Base-by-base conservation (phyloP, 2,888 invertebrate genomes). In the Selenia dentaria region DNA sequence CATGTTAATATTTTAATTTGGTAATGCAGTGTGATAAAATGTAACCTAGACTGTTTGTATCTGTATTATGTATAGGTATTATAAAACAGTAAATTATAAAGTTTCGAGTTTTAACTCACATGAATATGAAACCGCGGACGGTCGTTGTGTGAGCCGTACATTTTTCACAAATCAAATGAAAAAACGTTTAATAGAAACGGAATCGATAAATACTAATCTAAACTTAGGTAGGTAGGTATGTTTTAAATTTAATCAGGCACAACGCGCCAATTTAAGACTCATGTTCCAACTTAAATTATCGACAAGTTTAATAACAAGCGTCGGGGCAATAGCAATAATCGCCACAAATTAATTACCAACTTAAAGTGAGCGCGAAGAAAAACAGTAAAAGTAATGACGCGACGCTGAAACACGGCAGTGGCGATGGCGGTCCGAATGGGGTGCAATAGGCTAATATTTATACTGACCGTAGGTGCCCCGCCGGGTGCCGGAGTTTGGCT, bases 271-370 rank as follows among this genome's bases (percentile, higher is more conserved):
- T 86, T 85, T 84, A 70, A 83, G 79, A 78, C 66, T 70, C 83
- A 71, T 86, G 86, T 87, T 81, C 73, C 81, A 78, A 81, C 83
- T 86, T 81, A 83, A 87, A 83, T 87, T 86, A 88, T 85, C 85
- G 80, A 83, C 87, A 86, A 81, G 78, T 84, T 84, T 84, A 83
- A 87, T 84, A 87, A 86, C 83, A 84, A 83, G 81, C 83, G 67
- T 79, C 73, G 74, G 79, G 63, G 74, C 78, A 83, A 82, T 77
- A 73, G 80, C 79, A 77, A 83, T 83, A 85, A 86, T 84, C 77
- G 81, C 69, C 68, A 74, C 74, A 80, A 84, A 85, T 87, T 85
- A 85, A 85, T 84, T 83, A 79, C 69, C 70, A 66, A 68, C 70
- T 75, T 68, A 72, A 70, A 74, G 74, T 58, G 67, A 73, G 74